phyloP scores from a whole-genome alignment of 2,113 vertebrate species.

The Etia nguti region DNA sequence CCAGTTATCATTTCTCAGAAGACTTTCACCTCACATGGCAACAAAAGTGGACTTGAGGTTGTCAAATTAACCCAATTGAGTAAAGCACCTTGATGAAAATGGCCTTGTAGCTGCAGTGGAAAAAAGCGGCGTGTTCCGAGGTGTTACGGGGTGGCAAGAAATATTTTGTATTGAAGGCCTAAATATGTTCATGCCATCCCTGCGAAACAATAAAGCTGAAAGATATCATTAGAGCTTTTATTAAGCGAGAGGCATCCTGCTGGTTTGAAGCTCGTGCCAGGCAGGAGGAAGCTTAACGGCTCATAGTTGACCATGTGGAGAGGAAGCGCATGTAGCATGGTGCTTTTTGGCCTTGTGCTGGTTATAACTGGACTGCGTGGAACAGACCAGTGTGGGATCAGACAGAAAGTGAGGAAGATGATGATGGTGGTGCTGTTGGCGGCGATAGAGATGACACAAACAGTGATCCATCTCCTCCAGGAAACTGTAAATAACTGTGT shows the following conservation, averaged over 20 bases:
- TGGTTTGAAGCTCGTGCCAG: not conserved
- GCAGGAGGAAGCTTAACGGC: not conserved
- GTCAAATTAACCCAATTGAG: constrained; percentile 5
- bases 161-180: constrained; percentile 61
- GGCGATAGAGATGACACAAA: not conserved
- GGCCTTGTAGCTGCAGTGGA: constrained; percentile 5
- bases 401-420: constrained; percentile 36
- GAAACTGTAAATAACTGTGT: constrained; percentile 58
- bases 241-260: not conserved
- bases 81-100: constrained; percentile 20
- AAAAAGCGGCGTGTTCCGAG: not conserved
- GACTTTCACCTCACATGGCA: constrained; percentile 20
- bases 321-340: constrained; percentile 39
- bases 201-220: not conserved
- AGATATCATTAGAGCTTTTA: not conserved
- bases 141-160: constrained; percentile 37
- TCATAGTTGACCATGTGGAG: constrained; percentile 15
- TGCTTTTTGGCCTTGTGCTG: constrained; percentile 52
- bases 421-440: not conserved
- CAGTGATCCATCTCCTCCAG: constrained; percentile 54
- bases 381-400: constrained; percentile 28
- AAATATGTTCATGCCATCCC: constrained; percentile 54
- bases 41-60: constrained; percentile 6
- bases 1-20: constrained; percentile 13
- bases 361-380: constrained; percentile 45